phyloP scores from a whole-genome alignment of 1,140 invertebrate species.

The Polypedilum pembai region DNA sequence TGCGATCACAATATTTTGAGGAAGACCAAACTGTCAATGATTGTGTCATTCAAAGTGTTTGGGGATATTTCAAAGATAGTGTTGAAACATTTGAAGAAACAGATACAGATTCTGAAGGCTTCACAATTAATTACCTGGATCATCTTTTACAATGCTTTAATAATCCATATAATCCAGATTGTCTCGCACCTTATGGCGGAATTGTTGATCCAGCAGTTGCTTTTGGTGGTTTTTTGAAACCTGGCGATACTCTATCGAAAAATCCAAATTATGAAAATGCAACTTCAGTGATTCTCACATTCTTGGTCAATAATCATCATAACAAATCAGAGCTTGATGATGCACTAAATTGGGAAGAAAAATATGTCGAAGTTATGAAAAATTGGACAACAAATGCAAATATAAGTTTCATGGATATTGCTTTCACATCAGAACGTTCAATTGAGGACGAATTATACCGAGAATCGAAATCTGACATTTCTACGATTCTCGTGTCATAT shows the following conservation, averaged over 20 bases:
- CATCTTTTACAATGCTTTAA: slow-evolving; percentile 62
- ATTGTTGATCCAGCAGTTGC: slow-evolving; percentile 85
- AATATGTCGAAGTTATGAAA: slow-evolving; percentile 79
- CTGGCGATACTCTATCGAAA: slow-evolving; percentile 53
- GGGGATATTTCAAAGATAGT: slow-evolving; percentile 83
- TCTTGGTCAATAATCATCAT: slow-evolving; percentile 85
- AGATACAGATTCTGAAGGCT: slow-evolving; percentile 46
- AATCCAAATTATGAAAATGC: slow-evolving; percentile 66
- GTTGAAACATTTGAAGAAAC: slow-evolving; percentile 51
- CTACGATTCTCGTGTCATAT: slow-evolving; percentile 91
- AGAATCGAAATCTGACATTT: slow-evolving; percentile 83
- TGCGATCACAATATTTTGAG: slow-evolving; percentile 48
- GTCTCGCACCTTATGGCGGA: slow-evolving; percentile 81
- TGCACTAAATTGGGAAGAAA: slow-evolving; percentile 85
- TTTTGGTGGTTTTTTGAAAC: slow-evolving; percentile 79
- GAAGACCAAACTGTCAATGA: slow-evolving; percentile 47
- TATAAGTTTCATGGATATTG: slow-evolving; percentile 73
- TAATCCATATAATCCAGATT: slow-evolving; percentile 65
- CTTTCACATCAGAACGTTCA: slow-evolving; percentile 85
- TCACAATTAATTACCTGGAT: slow-evolving; percentile 65
- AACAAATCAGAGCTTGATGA: slow-evolving; percentile 59
- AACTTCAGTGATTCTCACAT: slow-evolving; percentile 78
- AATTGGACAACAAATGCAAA: slow-evolving; percentile 58
- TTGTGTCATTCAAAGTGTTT: slow-evolving; percentile 82
- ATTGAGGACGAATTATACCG: slow-evolving; percentile 92